Conservation (phyloP, 1,140 invertebrate genomes). For the Ruditapes philippinarum region DNA sequence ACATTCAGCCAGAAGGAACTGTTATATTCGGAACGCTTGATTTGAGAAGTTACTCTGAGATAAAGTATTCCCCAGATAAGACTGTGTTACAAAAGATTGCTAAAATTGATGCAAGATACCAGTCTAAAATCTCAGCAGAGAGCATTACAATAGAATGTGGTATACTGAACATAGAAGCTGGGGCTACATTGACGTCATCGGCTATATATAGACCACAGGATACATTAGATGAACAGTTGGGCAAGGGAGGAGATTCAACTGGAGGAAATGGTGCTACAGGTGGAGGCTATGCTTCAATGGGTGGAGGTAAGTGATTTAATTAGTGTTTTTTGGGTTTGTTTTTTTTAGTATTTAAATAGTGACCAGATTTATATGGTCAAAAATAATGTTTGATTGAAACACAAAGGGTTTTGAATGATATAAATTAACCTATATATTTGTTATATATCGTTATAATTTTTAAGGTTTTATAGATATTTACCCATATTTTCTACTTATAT, state of each 20-base stretch:
- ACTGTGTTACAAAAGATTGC: constrained; percentile 73
- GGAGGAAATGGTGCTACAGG: constrained; percentile 64
- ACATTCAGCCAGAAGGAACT: constrained; percentile 68
- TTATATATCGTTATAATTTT: too few species aligned
- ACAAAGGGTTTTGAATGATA: too few species aligned
- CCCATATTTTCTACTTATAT: too few species aligned
- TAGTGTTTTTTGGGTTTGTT: too few species aligned
- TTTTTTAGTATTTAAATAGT: too few species aligned
- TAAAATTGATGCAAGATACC: constrained; percentile 73
- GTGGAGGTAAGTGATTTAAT: constrained; percentile 70
- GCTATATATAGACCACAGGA: constrained; percentile 74
- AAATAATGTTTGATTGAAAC: too few species aligned
- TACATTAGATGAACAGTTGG: constrained; percentile 69
- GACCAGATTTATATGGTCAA: too few species aligned
- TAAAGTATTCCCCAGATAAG: constrained; percentile 75
- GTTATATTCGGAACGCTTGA: constrained; percentile 77
- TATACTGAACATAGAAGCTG: constrained; percentile 77
- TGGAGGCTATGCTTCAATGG: constrained; percentile 77
- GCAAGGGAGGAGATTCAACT: constrained; percentile 64
- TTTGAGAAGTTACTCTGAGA: constrained; percentile 73
- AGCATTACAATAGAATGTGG: constrained; percentile 72
- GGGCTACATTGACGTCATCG: constrained; percentile 74
- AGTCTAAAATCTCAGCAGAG: constrained; percentile 78
- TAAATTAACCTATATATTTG: too few species aligned
- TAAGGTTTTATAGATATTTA: too few species aligned